phyloP scores from a whole-genome alignment of 2,888 invertebrate species.

The Lasius fuliginosus region DNA sequence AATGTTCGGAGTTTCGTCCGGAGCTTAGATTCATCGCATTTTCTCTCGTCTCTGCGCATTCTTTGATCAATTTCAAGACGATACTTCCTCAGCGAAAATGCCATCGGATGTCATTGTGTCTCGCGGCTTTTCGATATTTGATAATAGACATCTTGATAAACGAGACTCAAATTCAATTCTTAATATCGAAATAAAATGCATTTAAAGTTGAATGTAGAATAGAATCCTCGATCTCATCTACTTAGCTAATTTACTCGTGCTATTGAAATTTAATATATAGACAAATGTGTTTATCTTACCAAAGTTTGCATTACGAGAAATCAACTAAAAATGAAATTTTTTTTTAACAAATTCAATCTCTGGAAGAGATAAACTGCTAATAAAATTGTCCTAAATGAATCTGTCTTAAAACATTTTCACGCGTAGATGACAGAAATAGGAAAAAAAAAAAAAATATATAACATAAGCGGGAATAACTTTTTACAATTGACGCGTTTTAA shows the following conservation, averaged over 20 bases:
- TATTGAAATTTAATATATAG: not conserved
- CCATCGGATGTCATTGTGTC: not conserved
- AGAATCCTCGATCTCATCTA: not conserved
- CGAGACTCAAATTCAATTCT: not conserved
- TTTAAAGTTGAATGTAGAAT: not conserved
- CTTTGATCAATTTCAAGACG: slow-evolving; percentile 8
- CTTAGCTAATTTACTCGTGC: not conserved
- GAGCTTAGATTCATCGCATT: slow-evolving; percentile 15
- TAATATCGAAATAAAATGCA: not conserved
- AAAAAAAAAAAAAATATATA: not conserved
- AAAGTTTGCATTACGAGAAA: not conserved
- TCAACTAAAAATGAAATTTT: not conserved
- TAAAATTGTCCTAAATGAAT: not conserved
- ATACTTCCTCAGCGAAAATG: not conserved
- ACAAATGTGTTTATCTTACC: not conserved
- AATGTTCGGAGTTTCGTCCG: not conserved
- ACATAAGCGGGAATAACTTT: not conserved
- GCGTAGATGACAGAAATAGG: not conserved
- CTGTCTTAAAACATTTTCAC: not conserved
- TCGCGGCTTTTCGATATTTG: not conserved
- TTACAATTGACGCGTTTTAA: not conserved
- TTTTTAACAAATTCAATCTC: not conserved
- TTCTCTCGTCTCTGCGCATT: not conserved
- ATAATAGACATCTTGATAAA: not conserved
- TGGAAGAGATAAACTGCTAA: not conserved